Evolutionary conservation across 1,140 invertebrate genomes (phyloP), one percentile per base, ranked within the genome.

Genomic region (Sycobia sp.): DNA sequence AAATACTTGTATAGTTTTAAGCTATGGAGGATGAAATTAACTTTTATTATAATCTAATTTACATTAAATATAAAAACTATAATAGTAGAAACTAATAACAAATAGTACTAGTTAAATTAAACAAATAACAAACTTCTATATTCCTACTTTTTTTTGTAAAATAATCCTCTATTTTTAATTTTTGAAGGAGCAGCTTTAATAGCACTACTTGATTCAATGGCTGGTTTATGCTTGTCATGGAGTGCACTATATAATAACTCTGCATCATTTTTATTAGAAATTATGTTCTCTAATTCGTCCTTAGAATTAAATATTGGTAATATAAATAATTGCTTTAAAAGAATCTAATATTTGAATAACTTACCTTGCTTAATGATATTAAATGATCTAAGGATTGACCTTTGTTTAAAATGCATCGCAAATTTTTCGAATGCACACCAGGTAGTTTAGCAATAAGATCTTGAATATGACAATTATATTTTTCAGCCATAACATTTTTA

Each of bases 381-480:
- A 91, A 74, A 73, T 90, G 77, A 70, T 89, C 86, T 51, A 98
- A 79, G 32, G 90, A 90, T 65, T 86, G 77, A 2, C 93, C 91
- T 75, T 89, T 89, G 65, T 92, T 90, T 81, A 98, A 84, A 57
- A 98, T 81, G 1, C 76, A 69, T 54, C 88, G 84, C 7, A 96
- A 86, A 79, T 97, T 98, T 80, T 94, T 94, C 0, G 91, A 89
- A 69, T 89, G 91, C 4, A 98, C 86, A 5, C 96, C 96, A 0
- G 96, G 96, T 69, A 99, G 83, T 79, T 94, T 94, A 11, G 91
- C 84, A 20, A 98, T 79, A 76, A 98, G 94, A 83, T 97, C 94
- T 81, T 91, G 87, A 50, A 93, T 87, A 49, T 82, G 80, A 22
- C 86, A 81, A 78, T 94, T 95, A 73, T 89, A 95, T 76, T 89